Evolutionary conservation across 1,140 invertebrate genomes (phyloP), one percentile per base, ranked within the genome.

Genomic region (Palaemon carinicauda): DNA sequence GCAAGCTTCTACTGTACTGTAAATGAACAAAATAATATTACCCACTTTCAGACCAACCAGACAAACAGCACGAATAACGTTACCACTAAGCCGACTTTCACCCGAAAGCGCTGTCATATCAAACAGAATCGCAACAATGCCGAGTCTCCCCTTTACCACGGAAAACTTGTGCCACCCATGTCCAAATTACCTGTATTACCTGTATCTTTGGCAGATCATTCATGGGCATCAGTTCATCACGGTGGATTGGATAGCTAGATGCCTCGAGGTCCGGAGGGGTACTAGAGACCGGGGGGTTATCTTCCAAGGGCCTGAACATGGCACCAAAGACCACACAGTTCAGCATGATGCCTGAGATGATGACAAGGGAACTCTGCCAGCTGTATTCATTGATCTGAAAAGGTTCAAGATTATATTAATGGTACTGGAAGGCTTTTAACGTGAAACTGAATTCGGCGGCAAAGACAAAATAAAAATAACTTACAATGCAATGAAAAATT

Each of bases 281-380:
- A 41, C 12, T 41, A 1, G 12, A 19, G 15, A 10, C 24, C 17
- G 31, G 24, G 51, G 33, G 24, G 65, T 77, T 65, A 29, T 90
- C 88, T 71, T 90, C 91, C 87, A 90, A 87, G 10, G 93, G 96
- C 69, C 95, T 92, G 90, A 98, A 98, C 89, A 98, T 92, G 0
- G 94, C 93, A 15, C 97, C 97, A 88, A 97, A 96, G 21, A 97
- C 92, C 31, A 95, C 94, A 90, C 97, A 98, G 90, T 95, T 94
- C 1, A 98, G 92, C 27, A 97, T 94, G 0, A 98, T 92, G 15
- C 93, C 96, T 15, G 96, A 94, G 31, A 96, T 94, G 31, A 98
- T 95, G 0, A 97, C 91, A 92, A 98, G 94, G 0, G 96, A 91
- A 12, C 89, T 90, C 52, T 92, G 86, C 94, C 94, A 94, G 51